A percentile compares a stretch with the other conserved stretches of the same genome.
Conservation (phyloP, 2,797 vertebrate genomes). For the Limnodromus scolopaceus region DNA sequence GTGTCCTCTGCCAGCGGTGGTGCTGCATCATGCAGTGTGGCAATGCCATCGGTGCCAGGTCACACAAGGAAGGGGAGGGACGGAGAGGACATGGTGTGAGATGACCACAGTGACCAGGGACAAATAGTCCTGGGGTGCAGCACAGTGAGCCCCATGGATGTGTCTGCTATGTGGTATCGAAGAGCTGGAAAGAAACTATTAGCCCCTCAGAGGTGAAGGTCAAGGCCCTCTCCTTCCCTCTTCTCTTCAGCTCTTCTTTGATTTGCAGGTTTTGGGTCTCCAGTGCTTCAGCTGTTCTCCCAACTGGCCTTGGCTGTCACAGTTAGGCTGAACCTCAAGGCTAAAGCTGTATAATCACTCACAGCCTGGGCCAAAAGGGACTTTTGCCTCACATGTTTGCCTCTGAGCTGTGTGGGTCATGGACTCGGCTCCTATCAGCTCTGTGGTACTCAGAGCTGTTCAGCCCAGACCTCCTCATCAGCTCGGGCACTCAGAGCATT, state of each 20-base stretch:
- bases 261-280: neutral
- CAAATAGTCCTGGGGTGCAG: neutral
- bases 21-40: rapidly evolving
- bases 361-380: neutral
- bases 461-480: neutral
- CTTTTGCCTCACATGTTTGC: neutral
- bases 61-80: neutral
- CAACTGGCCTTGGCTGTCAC: neutral
- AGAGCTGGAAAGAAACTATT: neutral
- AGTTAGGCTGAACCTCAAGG: neutral
- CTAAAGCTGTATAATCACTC: neutral
- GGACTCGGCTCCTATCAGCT: neutral
- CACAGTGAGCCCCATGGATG: neutral
- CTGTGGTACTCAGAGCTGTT: neutral
- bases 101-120: neutral
- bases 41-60: neutral
- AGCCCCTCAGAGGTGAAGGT: neutral
- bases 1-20: rapidly evolving
- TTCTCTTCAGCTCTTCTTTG: neutral
- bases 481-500: neutral
- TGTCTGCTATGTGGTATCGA: neutral
- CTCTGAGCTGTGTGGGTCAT: neutral
- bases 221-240: neutral
- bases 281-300: neutral
- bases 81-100: neutral